phyloP scores from a whole-genome alignment of 2,113 vertebrate species.

The Corythornis cristatus region DNA sequence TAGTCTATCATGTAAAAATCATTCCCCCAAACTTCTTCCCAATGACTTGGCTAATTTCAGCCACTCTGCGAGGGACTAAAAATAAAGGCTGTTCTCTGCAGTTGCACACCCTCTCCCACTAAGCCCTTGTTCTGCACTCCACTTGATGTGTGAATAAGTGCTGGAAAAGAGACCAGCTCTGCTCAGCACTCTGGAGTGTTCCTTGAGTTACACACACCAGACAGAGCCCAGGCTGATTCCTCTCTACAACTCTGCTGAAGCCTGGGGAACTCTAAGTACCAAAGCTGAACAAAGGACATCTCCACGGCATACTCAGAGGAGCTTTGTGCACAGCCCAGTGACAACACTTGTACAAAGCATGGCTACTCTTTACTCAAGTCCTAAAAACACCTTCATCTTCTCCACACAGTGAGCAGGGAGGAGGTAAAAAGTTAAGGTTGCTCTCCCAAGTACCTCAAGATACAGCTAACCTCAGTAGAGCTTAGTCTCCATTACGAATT shows the following conservation, averaged over 20 bases:
- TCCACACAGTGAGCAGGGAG: neutral
- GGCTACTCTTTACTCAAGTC: neutral
- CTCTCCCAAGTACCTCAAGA: neutral
- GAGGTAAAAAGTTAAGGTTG: neutral
- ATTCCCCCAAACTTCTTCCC: neutral
- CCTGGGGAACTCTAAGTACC: neutral
- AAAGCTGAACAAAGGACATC: neutral
- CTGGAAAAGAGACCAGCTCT: neutral
- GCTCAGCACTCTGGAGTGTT: neutral
- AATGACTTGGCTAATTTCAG: slow-evolving; percentile 23
- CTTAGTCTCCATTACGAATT: neutral
- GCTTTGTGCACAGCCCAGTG: neutral
- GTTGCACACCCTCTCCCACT: neutral
- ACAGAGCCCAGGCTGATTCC: neutral
- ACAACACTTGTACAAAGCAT: rapidly evolving
- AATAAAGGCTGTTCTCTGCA: neutral
- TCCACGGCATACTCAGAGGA: neutral
- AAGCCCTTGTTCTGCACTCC: neutral
- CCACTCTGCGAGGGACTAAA: slow-evolving; percentile 10
- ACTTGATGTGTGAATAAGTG: neutral
- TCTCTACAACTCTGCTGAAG: neutral
- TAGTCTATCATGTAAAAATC: neutral
- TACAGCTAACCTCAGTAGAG: neutral
- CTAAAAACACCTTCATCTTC: neutral
- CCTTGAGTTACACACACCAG: neutral